Percentiles rank a stretch among this genome's conserved stretches.
These are phyloP conservation scores for Alectura lathami DNA, from an alignment of 2,113 vertebrate species.

Conservation along the genomic window DNA sequence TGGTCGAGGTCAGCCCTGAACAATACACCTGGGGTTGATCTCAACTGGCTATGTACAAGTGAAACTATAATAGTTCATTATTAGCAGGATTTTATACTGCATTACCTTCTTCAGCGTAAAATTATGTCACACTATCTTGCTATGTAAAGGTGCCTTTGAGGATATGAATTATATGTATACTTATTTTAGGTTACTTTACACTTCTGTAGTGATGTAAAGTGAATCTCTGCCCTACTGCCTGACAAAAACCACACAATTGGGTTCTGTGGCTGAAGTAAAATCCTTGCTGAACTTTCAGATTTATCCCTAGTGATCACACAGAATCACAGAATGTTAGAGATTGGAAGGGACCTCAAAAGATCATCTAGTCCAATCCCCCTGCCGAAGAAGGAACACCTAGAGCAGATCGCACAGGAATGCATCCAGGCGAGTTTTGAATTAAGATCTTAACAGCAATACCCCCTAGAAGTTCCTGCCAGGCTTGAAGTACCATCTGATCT, in stretches of 20 bases:
- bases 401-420: too few relatives aligned
- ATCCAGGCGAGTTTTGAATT: too few relatives aligned
- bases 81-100: slow-evolving; percentile 6
- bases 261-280: slow-evolving; percentile 24
- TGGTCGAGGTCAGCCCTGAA: background rate
- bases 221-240: background rate
- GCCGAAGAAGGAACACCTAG: too few relatives aligned
- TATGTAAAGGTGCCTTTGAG: slow-evolving; percentile 17
- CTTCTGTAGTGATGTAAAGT: background rate
- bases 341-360: too few relatives aligned
- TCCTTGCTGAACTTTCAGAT: background rate
- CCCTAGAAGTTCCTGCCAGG: slow-evolving; percentile 13
- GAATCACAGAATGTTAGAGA: too few relatives aligned
- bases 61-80: slow-evolving; percentile 5
- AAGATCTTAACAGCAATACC: background rate
- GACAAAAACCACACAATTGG: background rate
- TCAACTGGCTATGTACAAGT: background rate
- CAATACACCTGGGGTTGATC: background rate
- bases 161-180: background rate
- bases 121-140: background rate
- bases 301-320: background rate
- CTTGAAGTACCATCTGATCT: slow-evolving; percentile 35
- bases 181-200: background rate
- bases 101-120: slow-evolving; percentile 1
- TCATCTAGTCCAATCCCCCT: too few relatives aligned